Evolutionary conservation across 2,888 invertebrate species (phyloP).

Genomic region (Latheticus oryzae): DNA sequence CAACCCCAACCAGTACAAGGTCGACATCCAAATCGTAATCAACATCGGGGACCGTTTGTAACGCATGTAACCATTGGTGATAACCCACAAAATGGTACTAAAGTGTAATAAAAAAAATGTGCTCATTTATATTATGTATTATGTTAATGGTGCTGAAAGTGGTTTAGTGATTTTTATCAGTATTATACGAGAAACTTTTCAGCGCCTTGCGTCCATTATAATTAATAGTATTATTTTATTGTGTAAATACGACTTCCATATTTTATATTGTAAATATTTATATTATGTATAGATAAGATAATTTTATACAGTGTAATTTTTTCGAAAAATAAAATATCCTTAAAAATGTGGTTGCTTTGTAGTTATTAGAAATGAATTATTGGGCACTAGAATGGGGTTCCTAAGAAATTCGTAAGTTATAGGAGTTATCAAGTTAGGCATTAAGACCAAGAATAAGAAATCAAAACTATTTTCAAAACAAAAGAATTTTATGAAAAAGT

Average conservation of each 20-base stretch:
- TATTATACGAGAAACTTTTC: slow-evolving; percentile 24
- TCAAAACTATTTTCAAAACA: no score
- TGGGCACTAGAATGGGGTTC: no score
- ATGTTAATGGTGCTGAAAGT: slow-evolving; percentile 20
- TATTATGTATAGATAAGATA: slow-evolving; percentile 33
- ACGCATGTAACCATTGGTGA: slow-evolving; percentile 74
- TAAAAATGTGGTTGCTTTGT: no score
- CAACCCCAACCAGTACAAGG: slow-evolving; percentile 43
- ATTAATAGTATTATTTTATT: slow-evolving; percentile 22
- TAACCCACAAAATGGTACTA: slow-evolving; percentile 62
- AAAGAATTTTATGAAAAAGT: no score
- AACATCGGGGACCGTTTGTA: slow-evolving; percentile 70
- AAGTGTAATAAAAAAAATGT: slow-evolving; percentile 54
- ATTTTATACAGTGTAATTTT: slow-evolving; percentile 37
- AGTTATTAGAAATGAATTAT: no score
- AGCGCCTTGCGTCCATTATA: slow-evolving; percentile 25
- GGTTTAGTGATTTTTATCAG: slow-evolving; percentile 24
- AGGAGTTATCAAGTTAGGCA: no score
- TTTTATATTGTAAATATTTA: slow-evolving; percentile 53
- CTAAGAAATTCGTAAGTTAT: no score
- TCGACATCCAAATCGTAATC: slow-evolving; percentile 36
- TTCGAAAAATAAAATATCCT: not conserved
- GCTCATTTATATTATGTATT: no score
- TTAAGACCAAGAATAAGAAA: no score
- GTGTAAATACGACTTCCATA: slow-evolving; percentile 41